Conservation (phyloP, 2,888 invertebrate genomes). For the Drosophila atripex region DNA sequence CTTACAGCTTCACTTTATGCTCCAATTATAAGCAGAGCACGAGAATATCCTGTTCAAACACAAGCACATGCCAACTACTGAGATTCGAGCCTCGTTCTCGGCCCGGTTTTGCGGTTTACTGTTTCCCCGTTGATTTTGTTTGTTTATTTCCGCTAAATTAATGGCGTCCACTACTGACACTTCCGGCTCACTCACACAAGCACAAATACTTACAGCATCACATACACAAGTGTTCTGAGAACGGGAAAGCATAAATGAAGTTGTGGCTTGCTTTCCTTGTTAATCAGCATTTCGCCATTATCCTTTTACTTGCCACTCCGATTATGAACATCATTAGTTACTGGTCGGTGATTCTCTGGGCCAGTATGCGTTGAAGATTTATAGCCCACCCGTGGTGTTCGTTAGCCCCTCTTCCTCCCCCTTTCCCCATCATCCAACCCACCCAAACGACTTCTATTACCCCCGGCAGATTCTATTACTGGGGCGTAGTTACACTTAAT, state of each 20-base stretch:
- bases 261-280: constrained; percentile 57
- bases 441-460: not conserved
- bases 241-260: constrained; percentile 57
- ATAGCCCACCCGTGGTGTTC: constrained; percentile 53
- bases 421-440: not conserved
- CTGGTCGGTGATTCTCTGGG: constrained; percentile 55
- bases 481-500: constrained; percentile 71
- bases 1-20: constrained; percentile 73
- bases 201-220: not conserved
- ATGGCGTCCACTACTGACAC: constrained; percentile 73
- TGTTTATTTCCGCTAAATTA: constrained; percentile 77
- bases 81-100: constrained; percentile 36
- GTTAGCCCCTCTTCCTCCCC: not conserved
- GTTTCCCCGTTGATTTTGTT: constrained; percentile 71
- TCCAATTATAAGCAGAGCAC: constrained; percentile 74
- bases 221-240: constrained; percentile 19
- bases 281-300: constrained; percentile 67
- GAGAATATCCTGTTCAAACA: constrained; percentile 71
- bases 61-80: constrained; percentile 48
- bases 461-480: constrained; percentile 43
- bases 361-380: constrained; percentile 57
- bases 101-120: constrained; percentile 49
- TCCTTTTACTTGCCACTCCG: constrained; percentile 76
- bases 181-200: constrained; percentile 52
- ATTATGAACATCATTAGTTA: constrained; percentile 78